These are phyloP conservation scores for Pristiophorus japonicus DNA, from an alignment of 2,113 vertebrate species.

Conservation along the genomic window DNA sequence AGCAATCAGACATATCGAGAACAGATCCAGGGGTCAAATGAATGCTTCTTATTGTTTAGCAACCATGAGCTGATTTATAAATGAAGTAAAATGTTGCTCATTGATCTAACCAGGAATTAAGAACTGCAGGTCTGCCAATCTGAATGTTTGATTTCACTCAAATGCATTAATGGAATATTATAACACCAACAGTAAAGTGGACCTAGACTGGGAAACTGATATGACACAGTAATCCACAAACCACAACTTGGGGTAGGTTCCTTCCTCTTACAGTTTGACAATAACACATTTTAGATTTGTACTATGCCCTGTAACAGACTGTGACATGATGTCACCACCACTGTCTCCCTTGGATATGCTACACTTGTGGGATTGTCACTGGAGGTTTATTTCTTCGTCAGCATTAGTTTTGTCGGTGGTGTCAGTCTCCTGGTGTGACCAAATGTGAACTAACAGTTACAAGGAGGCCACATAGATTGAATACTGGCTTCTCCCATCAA, in stretches of 20 bases:
- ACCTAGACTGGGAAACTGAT: not conserved
- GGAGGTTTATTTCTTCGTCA: conserved; percentile 5
- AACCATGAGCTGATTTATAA: not conserved
- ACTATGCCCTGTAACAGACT: not conserved
- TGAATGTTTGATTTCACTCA: not conserved
- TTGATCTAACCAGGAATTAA: not conserved
- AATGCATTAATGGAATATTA: not conserved
- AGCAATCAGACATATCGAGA: not conserved
- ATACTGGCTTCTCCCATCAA: not conserved
- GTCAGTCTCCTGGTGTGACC: not conserved
- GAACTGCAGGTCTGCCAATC: not conserved
- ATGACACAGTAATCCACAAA: conserved; percentile 8
- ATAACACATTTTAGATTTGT: not conserved
- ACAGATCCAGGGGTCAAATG: not conserved
- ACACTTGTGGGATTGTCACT: conserved; percentile 25
- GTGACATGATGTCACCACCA: conserved; percentile 14
- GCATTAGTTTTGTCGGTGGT: not conserved
- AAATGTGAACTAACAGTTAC: not conserved
- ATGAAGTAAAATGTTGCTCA: not conserved
- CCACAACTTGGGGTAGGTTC: not conserved
- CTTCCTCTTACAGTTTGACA: conserved; percentile 28
- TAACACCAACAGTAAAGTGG: not conserved
- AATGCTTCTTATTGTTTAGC: not conserved
- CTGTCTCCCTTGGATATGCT: conserved; percentile 17
- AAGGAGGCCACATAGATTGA: not conserved